A percentile compares a stretch with the other conserved stretches of the same genome.
Evolutionary conservation across 2,888 invertebrate genomes (phyloP).

Genomic region (Ornithoptera priamus): DNA sequence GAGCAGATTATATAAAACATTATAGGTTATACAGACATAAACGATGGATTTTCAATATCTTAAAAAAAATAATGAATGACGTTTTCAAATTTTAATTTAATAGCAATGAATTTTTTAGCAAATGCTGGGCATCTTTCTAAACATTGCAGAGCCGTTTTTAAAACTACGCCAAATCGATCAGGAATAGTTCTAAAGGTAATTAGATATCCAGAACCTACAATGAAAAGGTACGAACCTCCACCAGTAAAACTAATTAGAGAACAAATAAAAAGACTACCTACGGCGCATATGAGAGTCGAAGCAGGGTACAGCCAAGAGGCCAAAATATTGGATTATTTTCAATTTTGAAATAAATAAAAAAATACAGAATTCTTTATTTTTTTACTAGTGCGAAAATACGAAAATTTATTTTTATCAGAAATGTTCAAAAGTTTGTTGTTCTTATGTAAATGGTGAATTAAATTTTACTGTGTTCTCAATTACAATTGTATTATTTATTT

Average conservation of each 20-base stretch:
- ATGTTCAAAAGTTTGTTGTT: too few relatives aligned
- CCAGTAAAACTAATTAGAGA: conserved; percentile 25
- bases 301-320: conserved; percentile 39
- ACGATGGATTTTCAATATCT: too few relatives aligned
- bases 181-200: conserved; percentile 39
- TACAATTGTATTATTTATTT: too few relatives aligned
- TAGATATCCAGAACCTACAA: conserved; percentile 35
- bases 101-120: conserved; percentile 58
- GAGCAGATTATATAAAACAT: too few relatives aligned
- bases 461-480: too few relatives aligned
- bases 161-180: conserved; percentile 52
- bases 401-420: too few relatives aligned
- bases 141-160: conserved; percentile 50
- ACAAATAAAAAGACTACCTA: conserved; percentile 37
- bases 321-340: conserved; percentile 33
- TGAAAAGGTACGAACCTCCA: conserved; percentile 37
- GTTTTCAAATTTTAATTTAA: not conserved
- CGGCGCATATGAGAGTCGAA: conserved; percentile 44
- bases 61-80: not conserved
- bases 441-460: too few relatives aligned
- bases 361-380: too few relatives aligned
- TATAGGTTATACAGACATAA: too few relatives aligned
- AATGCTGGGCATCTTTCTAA: conserved; percentile 52
- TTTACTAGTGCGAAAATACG: too few relatives aligned
- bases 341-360: conserved; percentile 10